These are phyloP conservation scores for Colius striatus DNA, from an alignment of 2,113 vertebrate species.

Conservation along the genomic window DNA sequence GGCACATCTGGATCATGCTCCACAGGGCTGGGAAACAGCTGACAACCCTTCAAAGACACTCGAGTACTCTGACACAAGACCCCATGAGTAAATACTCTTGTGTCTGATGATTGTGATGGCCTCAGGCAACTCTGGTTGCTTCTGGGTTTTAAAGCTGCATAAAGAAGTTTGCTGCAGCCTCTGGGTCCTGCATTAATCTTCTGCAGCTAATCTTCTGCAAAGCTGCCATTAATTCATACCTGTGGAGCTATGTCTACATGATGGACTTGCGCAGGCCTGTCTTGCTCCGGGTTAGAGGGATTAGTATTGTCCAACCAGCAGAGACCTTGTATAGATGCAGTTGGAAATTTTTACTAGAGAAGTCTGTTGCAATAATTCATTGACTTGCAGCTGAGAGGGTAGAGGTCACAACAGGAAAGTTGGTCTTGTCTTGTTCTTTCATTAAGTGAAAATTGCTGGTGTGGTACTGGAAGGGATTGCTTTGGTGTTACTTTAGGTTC, in stretches of 20 bases:
- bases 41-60: not conserved
- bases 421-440: not conserved
- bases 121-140: not conserved
- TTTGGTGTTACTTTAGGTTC: not conserved
- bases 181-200: not conserved
- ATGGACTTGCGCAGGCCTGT: not conserved
- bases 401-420: not conserved
- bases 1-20: not conserved
- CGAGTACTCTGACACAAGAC: accelerated
- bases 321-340: not conserved
- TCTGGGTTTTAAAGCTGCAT: not conserved
- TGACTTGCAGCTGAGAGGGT: not conserved
- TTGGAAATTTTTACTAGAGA: not conserved
- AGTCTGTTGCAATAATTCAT: not conserved
- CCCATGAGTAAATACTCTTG: not conserved
- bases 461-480: not conserved
- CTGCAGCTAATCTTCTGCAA: not conserved
- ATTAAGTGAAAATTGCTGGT: not conserved
- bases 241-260: not conserved
- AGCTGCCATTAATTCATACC: not conserved
- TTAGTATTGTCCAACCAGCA: not conserved
- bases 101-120: not conserved
- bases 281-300: not conserved
- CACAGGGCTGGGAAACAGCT: not conserved
- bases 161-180: not conserved